These are phyloP conservation scores for Chaenocephalus aceratus DNA, from an alignment of 2,113 vertebrate species.

Conservation along the genomic window DNA sequence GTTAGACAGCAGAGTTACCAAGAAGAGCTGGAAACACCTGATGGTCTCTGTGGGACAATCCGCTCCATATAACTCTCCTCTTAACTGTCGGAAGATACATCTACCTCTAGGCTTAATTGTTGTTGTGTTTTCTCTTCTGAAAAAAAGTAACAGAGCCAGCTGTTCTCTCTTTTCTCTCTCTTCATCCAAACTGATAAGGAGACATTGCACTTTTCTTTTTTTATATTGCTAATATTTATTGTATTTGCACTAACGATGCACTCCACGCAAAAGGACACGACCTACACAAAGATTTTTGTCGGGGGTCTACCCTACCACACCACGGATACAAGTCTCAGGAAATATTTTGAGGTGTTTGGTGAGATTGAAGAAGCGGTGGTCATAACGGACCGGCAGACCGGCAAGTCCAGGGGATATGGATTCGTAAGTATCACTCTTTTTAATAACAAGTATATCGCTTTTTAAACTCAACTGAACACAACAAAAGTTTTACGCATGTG, in stretches of 20 bases:
- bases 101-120: conserved; percentile 79
- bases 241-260: conserved; percentile 90
- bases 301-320: conserved; percentile 98
- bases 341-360: conserved; percentile 98
- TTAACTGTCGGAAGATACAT: conserved; percentile 70
- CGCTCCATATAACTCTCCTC: conserved; percentile 70
- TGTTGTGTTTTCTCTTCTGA: conserved; percentile 55
- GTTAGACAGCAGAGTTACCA: conserved; percentile 80
- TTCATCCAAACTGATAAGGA: conserved; percentile 71
- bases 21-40: conserved; percentile 81
- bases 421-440: conserved; percentile 90
- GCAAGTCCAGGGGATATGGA: conserved; percentile 97
- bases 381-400: conserved; percentile 97
- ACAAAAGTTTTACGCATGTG: conserved; percentile 17
- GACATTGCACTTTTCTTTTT: conserved; percentile 79
- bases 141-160: conserved; percentile 51
- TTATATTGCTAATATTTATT: conserved; percentile 63
- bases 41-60: conserved; percentile 80
- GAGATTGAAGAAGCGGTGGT: conserved; percentile 98
- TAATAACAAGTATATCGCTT: background rate
- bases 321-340: conserved; percentile 97
- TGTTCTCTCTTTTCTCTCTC: conserved; percentile 36
- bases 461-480: background rate
- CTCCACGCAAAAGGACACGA: conserved; percentile 98
- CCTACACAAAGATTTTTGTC: conserved; percentile 98